Conservation (phyloP, 2,113 vertebrate genomes). For the Baryphthengus martii region DNA sequence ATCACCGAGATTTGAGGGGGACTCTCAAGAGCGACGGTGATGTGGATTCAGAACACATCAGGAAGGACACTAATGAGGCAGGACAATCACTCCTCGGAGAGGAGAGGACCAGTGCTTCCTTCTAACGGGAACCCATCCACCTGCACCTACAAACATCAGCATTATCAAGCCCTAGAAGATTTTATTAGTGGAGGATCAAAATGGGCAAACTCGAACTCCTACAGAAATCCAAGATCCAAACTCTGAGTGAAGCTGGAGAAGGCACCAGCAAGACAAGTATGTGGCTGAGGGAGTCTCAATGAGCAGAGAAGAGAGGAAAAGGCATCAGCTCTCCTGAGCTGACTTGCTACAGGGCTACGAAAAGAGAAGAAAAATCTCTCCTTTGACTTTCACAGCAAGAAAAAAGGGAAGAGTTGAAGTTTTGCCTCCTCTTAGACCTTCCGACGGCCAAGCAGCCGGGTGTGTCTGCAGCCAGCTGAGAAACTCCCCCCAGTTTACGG, state of each 20-base stretch:
- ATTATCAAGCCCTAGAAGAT: rapidly evolving
- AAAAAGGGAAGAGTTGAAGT: background rate
- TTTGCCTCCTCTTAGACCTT: background rate
- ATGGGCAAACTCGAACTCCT: background rate
- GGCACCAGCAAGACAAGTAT: rapidly evolving
- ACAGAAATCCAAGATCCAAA: background rate
- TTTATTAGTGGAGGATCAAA: background rate
- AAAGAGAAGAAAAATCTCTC: background rate
- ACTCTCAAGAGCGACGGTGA: rapidly evolving
- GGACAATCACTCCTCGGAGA: no score
- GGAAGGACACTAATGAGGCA: background rate
- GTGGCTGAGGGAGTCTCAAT: background rate
- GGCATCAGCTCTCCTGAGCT: background rate
- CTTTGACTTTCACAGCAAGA: background rate
- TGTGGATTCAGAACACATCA: rapidly evolving
- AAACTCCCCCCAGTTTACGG: background rate
- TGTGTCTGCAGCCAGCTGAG: background rate
- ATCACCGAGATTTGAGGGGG: background rate
- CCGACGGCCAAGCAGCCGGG: background rate
- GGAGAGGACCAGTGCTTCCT: background rate
- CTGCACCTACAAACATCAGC: rapidly evolving
- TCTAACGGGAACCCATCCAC: background rate
- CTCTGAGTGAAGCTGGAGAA: background rate
- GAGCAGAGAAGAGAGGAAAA: background rate
- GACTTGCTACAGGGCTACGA: background rate